Evolutionary conservation across 2,888 invertebrate species (phyloP).

Genomic region (Heteromyza rotundicornis): DNA sequence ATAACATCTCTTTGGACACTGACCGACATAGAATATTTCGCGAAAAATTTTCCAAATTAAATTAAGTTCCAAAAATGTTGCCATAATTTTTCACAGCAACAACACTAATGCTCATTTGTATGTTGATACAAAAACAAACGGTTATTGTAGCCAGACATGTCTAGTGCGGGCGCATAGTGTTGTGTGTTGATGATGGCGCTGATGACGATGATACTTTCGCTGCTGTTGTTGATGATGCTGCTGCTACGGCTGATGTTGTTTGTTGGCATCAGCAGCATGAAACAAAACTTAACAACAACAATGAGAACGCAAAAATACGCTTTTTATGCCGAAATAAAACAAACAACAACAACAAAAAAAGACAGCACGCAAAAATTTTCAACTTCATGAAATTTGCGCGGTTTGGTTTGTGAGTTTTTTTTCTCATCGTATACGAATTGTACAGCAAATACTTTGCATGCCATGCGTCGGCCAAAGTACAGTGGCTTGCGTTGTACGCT

Average conservation of each 20-base stretch:
- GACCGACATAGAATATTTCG: too few relatives aligned
- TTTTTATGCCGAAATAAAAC: neutral
- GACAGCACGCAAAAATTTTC: conserved; percentile 16
- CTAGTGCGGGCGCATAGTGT: neutral
- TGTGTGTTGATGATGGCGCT: neutral
- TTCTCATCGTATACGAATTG: conserved; percentile 3
- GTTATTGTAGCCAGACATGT: neutral
- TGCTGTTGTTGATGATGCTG: neutral
- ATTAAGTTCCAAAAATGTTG: too few relatives aligned
- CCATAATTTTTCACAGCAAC: too few relatives aligned
- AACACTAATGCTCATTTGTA: too few relatives aligned
- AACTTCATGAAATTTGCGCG: conserved; percentile 16
- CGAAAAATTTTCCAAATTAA: too few relatives aligned
- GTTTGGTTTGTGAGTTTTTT: neutral
- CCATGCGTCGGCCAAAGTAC: neutral
- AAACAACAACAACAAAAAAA: neutral
- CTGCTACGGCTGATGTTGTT: neutral
- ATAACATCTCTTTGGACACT: too few relatives aligned
- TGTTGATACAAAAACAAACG: too few relatives aligned
- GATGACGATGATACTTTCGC: neutral
- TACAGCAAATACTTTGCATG: conserved; percentile 16
- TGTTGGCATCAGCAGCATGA: neutral
- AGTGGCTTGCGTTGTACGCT: neutral
- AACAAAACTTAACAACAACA: neutral
- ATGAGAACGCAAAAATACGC: neutral